Conservation (phyloP, 1,140 invertebrate species). For the Zophobas morio region DNA sequence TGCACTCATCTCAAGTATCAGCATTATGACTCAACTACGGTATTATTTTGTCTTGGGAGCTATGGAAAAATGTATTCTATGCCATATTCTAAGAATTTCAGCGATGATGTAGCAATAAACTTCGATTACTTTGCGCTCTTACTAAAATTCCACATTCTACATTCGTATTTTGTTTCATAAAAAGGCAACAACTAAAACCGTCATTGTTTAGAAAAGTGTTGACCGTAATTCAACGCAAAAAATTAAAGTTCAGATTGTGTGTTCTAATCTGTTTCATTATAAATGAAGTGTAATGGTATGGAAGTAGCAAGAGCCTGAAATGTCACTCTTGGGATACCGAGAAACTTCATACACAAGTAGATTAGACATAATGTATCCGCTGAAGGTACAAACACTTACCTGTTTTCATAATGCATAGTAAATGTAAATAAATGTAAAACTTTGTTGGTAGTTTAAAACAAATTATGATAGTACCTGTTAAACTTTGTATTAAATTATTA, state of each 20-base stretch:
- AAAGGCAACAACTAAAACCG: too few relatives aligned
- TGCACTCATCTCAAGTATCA: constrained; percentile 23
- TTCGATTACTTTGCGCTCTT: too few relatives aligned
- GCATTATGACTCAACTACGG: constrained; percentile 12
- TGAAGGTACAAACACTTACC: constrained; percentile 11
- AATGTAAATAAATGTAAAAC: too few relatives aligned
- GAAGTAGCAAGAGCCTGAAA: constrained; percentile 34
- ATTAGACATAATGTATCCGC: constrained; percentile 20
- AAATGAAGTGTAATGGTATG: constrained; percentile 28
- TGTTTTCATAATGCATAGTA: neutral
- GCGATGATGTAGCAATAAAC: too few relatives aligned
- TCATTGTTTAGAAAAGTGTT: too few relatives aligned
- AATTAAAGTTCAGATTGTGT: constrained; percentile 14
- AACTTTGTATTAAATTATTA: too few relatives aligned
- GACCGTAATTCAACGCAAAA: constrained; percentile 1
- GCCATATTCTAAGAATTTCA: neutral
- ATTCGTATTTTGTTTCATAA: too few relatives aligned
- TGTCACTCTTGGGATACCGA: constrained; percentile 19
- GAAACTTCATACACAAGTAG: neutral
- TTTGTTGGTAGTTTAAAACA: neutral
- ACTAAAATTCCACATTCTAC: too few relatives aligned
- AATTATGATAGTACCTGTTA: too few relatives aligned
- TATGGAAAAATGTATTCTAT: neutral
- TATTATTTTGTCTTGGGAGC: constrained; percentile 16
- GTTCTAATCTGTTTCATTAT: constrained; percentile 12